A percentile compares a stretch with the other conserved stretches of the same genome.
Evolutionary conservation across 2,888 invertebrate species (phyloP).

Genomic region (Argyra leucocephala): DNA sequence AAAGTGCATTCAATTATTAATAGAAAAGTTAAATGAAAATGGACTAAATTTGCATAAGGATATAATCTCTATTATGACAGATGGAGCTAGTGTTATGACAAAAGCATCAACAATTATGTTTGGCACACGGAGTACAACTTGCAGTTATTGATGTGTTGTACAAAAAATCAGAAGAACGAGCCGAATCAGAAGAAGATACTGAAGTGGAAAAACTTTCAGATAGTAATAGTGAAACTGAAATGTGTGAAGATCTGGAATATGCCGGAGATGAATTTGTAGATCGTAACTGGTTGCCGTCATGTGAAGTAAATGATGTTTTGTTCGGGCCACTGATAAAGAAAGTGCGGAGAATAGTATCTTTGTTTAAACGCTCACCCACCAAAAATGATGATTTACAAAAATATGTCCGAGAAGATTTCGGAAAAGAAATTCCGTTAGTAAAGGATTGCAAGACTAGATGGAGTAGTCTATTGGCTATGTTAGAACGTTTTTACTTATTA

Average conservation of each 20-base stretch:
- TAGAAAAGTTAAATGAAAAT: constrained; percentile 4
- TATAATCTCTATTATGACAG: neutral
- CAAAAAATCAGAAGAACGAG: constrained; percentile 19
- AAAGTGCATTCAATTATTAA: constrained; percentile 10
- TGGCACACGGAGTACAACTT: constrained; percentile 25
- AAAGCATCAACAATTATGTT: constrained; percentile 25
- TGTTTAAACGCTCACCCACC: constrained; percentile 11
- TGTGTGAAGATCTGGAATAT: neutral
- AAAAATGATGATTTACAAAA: constrained; percentile 20
- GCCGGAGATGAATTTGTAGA: neutral
- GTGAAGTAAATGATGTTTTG: constrained; percentile 10
- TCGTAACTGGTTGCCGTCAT: constrained; percentile 5
- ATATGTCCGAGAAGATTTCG: constrained; percentile 16
- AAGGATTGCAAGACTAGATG: constrained; percentile 22
- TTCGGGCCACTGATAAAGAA: constrained; percentile 9
- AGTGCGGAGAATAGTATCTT: constrained; percentile 12
- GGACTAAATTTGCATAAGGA: neutral
- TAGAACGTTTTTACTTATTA: constrained; percentile 21
- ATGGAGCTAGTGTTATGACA: constrained; percentile 7
- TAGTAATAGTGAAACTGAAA: constrained; percentile 10
- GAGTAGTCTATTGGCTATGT: constrained; percentile 20
- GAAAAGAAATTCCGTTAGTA: constrained; percentile 18
- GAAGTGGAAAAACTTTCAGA: constrained; percentile 8
- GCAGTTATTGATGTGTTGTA: constrained; percentile 25
- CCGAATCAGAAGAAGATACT: constrained; percentile 10